phyloP scores from a whole-genome alignment of 2,888 invertebrate species.

The Megaustenia siamemsis region DNA sequence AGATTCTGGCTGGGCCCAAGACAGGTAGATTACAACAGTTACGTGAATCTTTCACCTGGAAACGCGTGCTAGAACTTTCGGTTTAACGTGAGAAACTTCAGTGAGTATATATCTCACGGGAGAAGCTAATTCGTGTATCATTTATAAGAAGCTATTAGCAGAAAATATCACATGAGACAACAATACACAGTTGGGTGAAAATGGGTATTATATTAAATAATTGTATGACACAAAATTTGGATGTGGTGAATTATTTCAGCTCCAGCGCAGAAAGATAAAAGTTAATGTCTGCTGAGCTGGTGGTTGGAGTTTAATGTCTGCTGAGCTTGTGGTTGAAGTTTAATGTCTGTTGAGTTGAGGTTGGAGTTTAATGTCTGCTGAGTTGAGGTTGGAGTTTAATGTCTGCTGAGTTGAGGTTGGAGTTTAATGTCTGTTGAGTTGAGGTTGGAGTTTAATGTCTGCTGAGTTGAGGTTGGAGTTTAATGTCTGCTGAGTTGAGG shows the following conservation, averaged over 20 bases:
- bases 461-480: too few species aligned
- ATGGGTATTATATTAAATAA: background rate
- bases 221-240: background rate
- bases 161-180: background rate
- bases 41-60: constrained; percentile 4
- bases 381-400: too few species aligned
- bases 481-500: too few species aligned
- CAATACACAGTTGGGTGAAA: background rate
- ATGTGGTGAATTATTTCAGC: background rate
- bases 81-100: constrained; percentile 33
- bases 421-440: too few species aligned
- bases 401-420: too few species aligned
- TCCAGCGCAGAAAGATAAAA: too few species aligned
- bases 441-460: too few species aligned
- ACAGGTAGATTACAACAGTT: constrained; percentile 12
- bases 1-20: background rate
- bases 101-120: constrained; percentile 3
- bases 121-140: background rate
- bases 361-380: too few species aligned
- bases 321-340: too few species aligned
- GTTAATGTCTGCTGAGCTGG: too few species aligned
- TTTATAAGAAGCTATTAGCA: background rate
- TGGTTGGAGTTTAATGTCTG: too few species aligned
- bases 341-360: too few species aligned
- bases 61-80: constrained; percentile 9